Evolutionary conservation across 2,113 vertebrate genomes (phyloP).

Genomic region (Rhadina sibilatrix): DNA sequence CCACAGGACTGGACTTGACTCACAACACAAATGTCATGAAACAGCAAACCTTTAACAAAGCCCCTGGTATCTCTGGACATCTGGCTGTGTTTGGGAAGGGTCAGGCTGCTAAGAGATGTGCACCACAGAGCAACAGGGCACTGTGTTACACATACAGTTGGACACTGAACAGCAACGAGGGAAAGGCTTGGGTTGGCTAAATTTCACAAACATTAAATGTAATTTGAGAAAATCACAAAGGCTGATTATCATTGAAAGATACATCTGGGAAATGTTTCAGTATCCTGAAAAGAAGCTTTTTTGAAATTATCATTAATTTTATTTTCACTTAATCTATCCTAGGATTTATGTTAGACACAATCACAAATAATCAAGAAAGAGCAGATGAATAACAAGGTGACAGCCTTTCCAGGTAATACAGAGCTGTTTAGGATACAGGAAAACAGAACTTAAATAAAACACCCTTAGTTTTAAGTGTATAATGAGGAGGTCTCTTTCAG

Average conservation of each 20-base stretch:
- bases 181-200: not conserved
- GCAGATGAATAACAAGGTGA: not conserved
- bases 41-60: not conserved
- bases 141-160: rapidly evolving
- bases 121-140: not conserved
- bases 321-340: not conserved
- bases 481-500: not conserved
- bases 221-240: not conserved
- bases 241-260: not conserved
- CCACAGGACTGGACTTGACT: not conserved
- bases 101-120: not conserved
- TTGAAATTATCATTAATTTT: not conserved
- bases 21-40: not conserved
- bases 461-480: not conserved
- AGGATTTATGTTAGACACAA: not conserved
- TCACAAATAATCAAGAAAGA: not conserved
- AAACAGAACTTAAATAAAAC: not conserved
- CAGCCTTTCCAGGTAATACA: not conserved
- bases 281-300: not conserved
- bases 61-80: not conserved
- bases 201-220: not conserved
- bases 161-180: not conserved
- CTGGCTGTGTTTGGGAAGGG: not conserved
- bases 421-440: not conserved
- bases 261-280: not conserved